These are phyloP conservation scores for Sciurus niger DNA, from an alignment of 2,113 vertebrate genomes.

Conservation along the genomic window DNA sequence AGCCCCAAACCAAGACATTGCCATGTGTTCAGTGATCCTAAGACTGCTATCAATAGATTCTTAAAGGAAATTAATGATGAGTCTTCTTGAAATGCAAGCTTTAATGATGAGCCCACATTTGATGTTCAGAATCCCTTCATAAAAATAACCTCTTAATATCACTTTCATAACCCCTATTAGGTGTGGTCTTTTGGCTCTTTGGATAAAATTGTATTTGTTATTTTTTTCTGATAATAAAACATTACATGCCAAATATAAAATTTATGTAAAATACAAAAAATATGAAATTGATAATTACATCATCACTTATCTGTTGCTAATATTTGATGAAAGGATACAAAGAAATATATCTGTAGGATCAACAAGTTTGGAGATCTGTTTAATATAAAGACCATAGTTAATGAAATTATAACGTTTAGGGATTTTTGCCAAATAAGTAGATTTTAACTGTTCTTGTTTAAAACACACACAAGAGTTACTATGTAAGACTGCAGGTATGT, in stretches of 20 bases:
- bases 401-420: not conserved
- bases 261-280: not conserved
- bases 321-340: not conserved
- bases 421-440: not conserved
- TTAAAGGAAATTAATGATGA: not conserved
- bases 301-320: not conserved
- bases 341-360: not conserved
- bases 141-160: not conserved
- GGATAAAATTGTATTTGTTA: not conserved
- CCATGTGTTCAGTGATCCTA: not conserved
- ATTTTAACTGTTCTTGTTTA: not conserved
- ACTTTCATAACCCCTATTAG: not conserved
- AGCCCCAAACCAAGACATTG: not conserved
- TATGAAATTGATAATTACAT: not conserved
- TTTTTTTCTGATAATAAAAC: not conserved
- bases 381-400: not conserved
- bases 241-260: not conserved
- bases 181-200: not conserved
- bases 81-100: not conserved
- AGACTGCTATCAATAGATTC: not conserved
- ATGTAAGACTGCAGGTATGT: not conserved
- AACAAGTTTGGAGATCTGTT: not conserved
- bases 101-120: not conserved
- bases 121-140: not conserved
- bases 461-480: not conserved